Base-by-base conservation (phyloP, 2,113 vertebrate genomes). In the Abramis brama region DNA sequence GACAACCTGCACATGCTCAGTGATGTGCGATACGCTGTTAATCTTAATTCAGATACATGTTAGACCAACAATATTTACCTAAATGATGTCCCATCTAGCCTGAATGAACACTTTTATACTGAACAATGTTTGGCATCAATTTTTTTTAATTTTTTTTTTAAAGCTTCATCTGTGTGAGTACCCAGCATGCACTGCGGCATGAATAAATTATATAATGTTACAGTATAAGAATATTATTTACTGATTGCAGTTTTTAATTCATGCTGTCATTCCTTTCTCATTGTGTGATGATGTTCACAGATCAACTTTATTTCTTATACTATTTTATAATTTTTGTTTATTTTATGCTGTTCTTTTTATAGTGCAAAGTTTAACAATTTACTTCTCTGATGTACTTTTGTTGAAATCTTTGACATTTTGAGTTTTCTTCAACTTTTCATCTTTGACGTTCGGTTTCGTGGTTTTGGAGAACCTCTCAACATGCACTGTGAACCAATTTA, bases 361-460 rank as follows among this genome's bases (percentile, higher is more conserved):
- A 76, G 73, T 19, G 3, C n/a, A 27, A 50, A 76, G n/a, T 13
- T 77, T 19, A 30, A 39, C 45, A 33, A 3, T 52, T 23, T 23
- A 33, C 50, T 52, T 78, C 5, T 45, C 71, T 1, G 43, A 13
- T 23, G 43, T 74, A 15, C 11, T 25, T 47, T 43, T 17, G 39
- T 15, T 74, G 71, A 43, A 74, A 17, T 45, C 23, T n/a, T n/a
- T n/a, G n/a, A n/a, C 70, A n/a, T 45, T n/a, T 12, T 6, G 70
- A 73, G 39, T 73, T 43, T 73, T 43, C 64, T 30, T 30, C 27
- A 4, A 73, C 70, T 45, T 74, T 74, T 74, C 39, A 43, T 78
- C 19, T 78, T 33, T 36, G 21, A n/a, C 21, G 3, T 36, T 30
- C 7, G 9, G 66, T 36, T 70, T 21, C 36, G 21, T 60, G 77